Conservation (phyloP, 2,113 vertebrate genomes). For the Bagarius yarrelli region DNA sequence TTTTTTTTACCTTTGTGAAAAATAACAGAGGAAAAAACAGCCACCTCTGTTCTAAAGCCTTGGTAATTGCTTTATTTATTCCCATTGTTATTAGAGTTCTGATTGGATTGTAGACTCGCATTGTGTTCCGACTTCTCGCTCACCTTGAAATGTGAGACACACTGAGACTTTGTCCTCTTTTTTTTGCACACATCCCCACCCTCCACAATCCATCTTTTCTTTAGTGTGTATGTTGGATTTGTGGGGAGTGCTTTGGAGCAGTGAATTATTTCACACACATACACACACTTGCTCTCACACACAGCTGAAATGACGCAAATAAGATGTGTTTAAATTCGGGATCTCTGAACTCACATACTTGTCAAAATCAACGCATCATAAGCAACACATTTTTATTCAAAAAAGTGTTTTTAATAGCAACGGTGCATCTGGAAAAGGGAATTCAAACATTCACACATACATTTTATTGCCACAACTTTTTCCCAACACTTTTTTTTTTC, state of each 20-base stretch:
- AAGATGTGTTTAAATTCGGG: background rate
- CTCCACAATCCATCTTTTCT: slow-evolving; percentile 27
- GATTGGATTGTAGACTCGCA: slow-evolving; percentile 83
- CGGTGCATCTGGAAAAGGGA: background rate
- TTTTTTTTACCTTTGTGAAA: slow-evolving; percentile 71
- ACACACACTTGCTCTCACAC: background rate
- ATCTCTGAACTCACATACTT: background rate
- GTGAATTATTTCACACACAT: slow-evolving; percentile 35
- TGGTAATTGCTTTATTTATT: slow-evolving; percentile 87
- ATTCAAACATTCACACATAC: background rate
- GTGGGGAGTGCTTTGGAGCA: slow-evolving; percentile 24
- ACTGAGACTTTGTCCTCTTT: slow-evolving; percentile 30
- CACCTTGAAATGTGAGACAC: slow-evolving; percentile 89
- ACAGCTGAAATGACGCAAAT: slow-evolving; percentile 14
- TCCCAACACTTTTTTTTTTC: no score
- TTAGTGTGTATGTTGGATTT: slow-evolving; percentile 36
- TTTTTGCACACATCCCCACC: background rate
- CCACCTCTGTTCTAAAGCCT: slow-evolving; percentile 86
- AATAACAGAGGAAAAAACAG: slow-evolving; percentile 86
- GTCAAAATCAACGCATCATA: background rate
- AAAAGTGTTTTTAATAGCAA: background rate
- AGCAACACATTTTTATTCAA: background rate
- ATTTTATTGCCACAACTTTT: background rate
- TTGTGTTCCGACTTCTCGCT: slow-evolving; percentile 81
- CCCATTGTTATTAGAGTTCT: slow-evolving; percentile 75